Conservation (phyloP, 2,113 vertebrate genomes). For the Misgurnus anguillicaudatus region DNA sequence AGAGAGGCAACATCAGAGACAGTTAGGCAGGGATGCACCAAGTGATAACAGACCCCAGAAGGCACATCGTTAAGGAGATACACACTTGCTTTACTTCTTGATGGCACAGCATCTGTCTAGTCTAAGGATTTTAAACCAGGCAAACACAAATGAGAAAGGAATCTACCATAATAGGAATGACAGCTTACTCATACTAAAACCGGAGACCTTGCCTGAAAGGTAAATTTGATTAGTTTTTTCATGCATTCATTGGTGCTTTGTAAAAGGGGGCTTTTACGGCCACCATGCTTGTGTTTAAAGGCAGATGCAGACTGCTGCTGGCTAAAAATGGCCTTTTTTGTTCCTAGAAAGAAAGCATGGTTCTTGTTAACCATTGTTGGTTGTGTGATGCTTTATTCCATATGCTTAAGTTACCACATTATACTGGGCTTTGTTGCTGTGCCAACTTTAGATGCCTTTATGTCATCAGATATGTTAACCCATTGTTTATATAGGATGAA, state of each 20-base stretch:
- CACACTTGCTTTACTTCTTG: conserved; percentile 12
- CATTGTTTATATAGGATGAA: not conserved
- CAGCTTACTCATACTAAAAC: conserved; percentile 19
- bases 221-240: conserved; percentile 31
- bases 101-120: not conserved
- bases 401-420: not conserved
- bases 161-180: conserved; percentile 9
- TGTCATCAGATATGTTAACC: not conserved
- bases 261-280: conserved; percentile 1
- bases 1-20: conserved; percentile 31
- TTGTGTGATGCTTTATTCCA: conserved; percentile 6
- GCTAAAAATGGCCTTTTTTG: conserved; percentile 24
- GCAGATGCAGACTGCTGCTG: not conserved
- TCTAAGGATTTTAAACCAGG: conserved; percentile 33
- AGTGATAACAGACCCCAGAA: conserved; percentile 42
- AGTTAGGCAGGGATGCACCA: conserved; percentile 40
- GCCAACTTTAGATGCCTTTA: not conserved
- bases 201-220: conserved; percentile 45
- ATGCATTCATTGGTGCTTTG: not conserved
- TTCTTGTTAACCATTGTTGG: conserved; percentile 9
- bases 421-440: conserved; percentile 35
- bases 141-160: conserved; percentile 19
- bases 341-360: conserved; percentile 19
- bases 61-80: not conserved
- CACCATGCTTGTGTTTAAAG: not conserved